Percentiles rank a stretch among this genome's conserved stretches.
Evolutionary conservation across 2,797 vertebrate species (phyloP).

Genomic region (Percopsis omiscomaycus): DNA sequence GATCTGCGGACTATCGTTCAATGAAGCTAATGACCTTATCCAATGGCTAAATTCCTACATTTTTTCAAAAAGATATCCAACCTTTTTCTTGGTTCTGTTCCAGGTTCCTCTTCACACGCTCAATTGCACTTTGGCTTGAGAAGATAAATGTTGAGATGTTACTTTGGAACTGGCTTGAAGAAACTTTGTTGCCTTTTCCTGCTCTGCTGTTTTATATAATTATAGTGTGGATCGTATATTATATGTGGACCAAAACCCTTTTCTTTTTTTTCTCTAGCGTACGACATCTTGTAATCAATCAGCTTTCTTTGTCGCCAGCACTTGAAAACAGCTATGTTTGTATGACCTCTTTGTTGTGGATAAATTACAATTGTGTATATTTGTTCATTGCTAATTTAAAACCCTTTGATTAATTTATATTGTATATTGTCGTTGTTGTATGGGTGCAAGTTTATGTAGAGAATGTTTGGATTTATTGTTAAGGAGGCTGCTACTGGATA

Average conservation of each 20-base stretch:
- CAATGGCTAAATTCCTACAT: background rate
- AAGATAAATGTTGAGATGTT: constrained; percentile 81
- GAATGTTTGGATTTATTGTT: constrained; percentile 81
- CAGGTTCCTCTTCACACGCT: constrained; percentile 85
- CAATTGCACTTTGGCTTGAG: constrained; percentile 88
- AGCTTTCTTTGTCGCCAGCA: constrained; percentile 73
- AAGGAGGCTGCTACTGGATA: constrained; percentile 84
- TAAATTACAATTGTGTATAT: constrained; percentile 85
- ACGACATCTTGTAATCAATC: constrained; percentile 70
- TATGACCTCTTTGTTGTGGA: constrained; percentile 80
- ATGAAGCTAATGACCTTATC: background rate
- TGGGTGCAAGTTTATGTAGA: constrained; percentile 75
- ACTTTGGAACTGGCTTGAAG: constrained; percentile 74
- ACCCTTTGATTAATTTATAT: constrained; percentile 90
- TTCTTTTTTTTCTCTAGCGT: constrained; percentile 60
- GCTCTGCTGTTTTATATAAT: constrained; percentile 82
- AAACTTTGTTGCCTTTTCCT: constrained; percentile 83
- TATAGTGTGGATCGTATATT: constrained; percentile 73
- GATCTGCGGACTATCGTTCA: background rate
- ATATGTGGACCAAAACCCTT: constrained; percentile 86
- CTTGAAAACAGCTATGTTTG: constrained; percentile 81
- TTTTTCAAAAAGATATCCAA: background rate
- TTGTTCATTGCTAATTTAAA: constrained; percentile 98
- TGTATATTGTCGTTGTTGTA: constrained; percentile 81
- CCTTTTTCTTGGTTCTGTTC: constrained; percentile 26